Evolutionary conservation across 2,888 invertebrate genomes (phyloP), one percentile per base, ranked within the genome.

Genomic region (Mesorhabditis belari): DNA sequence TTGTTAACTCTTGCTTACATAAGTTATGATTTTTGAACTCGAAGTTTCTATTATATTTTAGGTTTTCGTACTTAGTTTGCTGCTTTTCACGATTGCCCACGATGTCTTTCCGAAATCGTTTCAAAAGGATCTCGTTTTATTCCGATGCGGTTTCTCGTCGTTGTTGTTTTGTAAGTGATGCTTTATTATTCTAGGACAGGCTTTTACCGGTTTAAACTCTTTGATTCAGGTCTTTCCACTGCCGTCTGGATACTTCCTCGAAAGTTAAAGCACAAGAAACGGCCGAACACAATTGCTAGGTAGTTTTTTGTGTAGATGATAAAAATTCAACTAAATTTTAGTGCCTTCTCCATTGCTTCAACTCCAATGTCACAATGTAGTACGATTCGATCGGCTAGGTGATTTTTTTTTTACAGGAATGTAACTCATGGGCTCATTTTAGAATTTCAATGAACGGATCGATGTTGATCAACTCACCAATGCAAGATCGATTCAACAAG

Each of bases 301-400:
- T 5, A 5, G 5, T 5, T 35, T 4, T n/a, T 28, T 4, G n/a
- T n/a, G n/a, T n/a, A n/a, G n/a, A n/a, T n/a, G 21, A 9, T 50
- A 50, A 21, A 21, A 9, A 21, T n/a, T 19, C n/a, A 26, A 24
- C 19, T 44, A 6, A 5, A 5, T 55, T 67, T 59, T 59, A 74
- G 74, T 54, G 76, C 76, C 2, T 76, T 76, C 61, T 74, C 74
- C 0, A 69, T 76, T 5, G 76, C 76, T 6, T 69, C 69, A 17
- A 75, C 76, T 29, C 74, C 72, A 0, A 56, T 56, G 0, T 74
- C 74, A n/a, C 74, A 74, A 59, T 72, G 71, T 49, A 6, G 50
- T 49, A 29, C 17, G 54, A 21, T 55, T 25, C 55, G 35, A 4
- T 54, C 53, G 24, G 17, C 26, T 23, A 61, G 65, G 35, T 61